Base-by-base conservation (phyloP, 1,140 invertebrate species). In the Spodoptera frugiperda region DNA sequence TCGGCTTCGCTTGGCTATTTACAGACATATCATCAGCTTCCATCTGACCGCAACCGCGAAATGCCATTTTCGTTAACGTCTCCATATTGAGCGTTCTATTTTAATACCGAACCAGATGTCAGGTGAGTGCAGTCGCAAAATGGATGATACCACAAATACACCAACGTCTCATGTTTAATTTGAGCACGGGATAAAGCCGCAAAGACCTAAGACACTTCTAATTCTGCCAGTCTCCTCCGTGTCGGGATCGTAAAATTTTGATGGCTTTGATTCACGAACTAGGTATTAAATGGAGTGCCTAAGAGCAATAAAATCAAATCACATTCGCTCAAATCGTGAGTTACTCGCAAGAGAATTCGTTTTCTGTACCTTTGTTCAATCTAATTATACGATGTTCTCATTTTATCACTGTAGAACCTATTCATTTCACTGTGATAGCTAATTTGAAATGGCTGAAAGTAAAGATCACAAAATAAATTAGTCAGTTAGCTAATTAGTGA, bases 181-280 rank as follows among this genome's bases (percentile, higher is more conserved):
- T 21, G 3, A 10, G 44, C 12, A 6, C 21, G 25, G 21, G 61
- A 49, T 48, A 61, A 25, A 57, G 30, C 39, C 71, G 19, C 55
- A 49, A 61, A 49, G 55, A 67, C 48, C 44, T 6, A 25, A 48
- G 54, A 59, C 44, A 73, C 51, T 71, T 71, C 71, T 49, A 61
- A 48, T 48, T 61, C 71, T 61, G 21, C 53, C 55, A 46, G 63
- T 67, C 63, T 67, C 53, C 71, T 73, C 33, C 14, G 25, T 17
- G 71, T 59, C 71, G 55, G 71, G 19, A 39, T 73, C 71, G 71
- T 73, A 73, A 73, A 73, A 73, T 59, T 49, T 73, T 73, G 54
- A 73, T 73, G 15, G 55, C 19, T 49, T n/a, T 21, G 17, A 48
- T 6, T 21, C 63, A 67, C 17, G 21, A 15, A 49, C 3, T 67